Evolutionary conservation across 2,888 invertebrate genomes (phyloP), one percentile per base, ranked within the genome.

Genomic region (Chrysolina americana): DNA sequence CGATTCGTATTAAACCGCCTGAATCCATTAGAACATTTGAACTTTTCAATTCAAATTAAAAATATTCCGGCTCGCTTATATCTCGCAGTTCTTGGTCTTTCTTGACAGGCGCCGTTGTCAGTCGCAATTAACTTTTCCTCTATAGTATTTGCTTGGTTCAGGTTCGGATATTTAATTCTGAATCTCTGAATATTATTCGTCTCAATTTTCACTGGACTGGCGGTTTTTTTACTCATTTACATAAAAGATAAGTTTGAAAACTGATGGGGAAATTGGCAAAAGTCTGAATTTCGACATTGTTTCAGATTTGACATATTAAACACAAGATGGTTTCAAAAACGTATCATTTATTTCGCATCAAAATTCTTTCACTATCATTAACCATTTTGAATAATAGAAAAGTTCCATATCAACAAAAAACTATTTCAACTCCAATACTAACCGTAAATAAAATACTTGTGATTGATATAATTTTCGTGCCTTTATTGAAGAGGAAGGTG

Each of bases 41-140:
- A 86, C 84, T 86, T 86, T 85, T 85, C 85, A 83, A 78, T 83
- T 83, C 80, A 79, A 81, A 85, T 76, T 76, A 76, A 74, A 73
- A 76, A 76, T 69, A 74, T 71, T 66, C 68, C 23, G 13, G 66
- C 50, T 21, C 65, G n/a, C 50, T 50, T 66, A 66, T 66, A 59
- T 59, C 59, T 59, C 59, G n/a, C n/a, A 36, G 59, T 59, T 59
- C 59, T 59, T 59, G 59, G 59, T 59, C 59, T 59, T 68, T 59
- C 59, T 59, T 68, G 70, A 74, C 75, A 69, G 77, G 68, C 69
- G 59, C 64, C 72, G 71, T 69, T 71, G 75, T 77, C 71, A 72
- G 48, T 65, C 74, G 68, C 77, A 76, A 71, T 78, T 76, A 73
- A 73, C 65, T 70, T 75, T 75, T 71, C 77, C 69, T 71, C 71